A percentile compares a stretch with the other conserved stretches of the same genome.
These are phyloP conservation scores for Ypsolopha sequella DNA, from an alignment of 2,888 invertebrate genomes.

Conservation along the genomic window DNA sequence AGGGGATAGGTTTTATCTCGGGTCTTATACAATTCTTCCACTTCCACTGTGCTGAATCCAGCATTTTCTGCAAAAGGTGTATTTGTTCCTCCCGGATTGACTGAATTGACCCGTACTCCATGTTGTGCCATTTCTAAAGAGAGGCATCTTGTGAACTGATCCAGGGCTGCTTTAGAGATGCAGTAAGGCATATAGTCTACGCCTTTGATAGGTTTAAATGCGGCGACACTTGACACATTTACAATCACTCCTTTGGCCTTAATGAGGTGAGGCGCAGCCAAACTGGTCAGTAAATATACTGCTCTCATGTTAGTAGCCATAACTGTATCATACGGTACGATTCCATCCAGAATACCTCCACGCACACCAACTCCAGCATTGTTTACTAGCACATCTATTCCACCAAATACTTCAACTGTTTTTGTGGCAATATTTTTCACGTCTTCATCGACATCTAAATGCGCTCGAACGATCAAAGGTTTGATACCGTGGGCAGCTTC, in stretches of 20 bases:
- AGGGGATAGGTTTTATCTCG: slow-evolving; percentile 88
- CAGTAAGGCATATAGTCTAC: slow-evolving; percentile 88
- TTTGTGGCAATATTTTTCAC: slow-evolving; percentile 73
- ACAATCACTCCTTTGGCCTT: slow-evolving; percentile 86
- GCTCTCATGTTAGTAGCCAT: slow-evolving; percentile 89
- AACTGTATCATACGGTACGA: slow-evolving; percentile 85
- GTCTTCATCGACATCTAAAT: slow-evolving; percentile 77
- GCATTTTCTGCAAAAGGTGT: slow-evolving; percentile 74
- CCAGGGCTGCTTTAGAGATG: slow-evolving; percentile 92
- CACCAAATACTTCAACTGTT: slow-evolving; percentile 76
- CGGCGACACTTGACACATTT: slow-evolving; percentile 94
- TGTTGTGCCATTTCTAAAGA: slow-evolving; percentile 85
- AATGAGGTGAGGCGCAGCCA: slow-evolving; percentile 85
- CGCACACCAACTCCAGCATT: slow-evolving; percentile 85
- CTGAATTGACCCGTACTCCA: slow-evolving; percentile 87
- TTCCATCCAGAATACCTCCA: slow-evolving; percentile 83
- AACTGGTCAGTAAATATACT: slow-evolving; percentile 81
- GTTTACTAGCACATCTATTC: slow-evolving; percentile 84
- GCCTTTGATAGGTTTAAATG: slow-evolving; percentile 66
- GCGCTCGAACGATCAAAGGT: slow-evolving; percentile 73
- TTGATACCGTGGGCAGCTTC: slow-evolving; percentile 40
- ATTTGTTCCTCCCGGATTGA: slow-evolving; percentile 94
- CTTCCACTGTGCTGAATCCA: slow-evolving; percentile 75
- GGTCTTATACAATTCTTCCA: slow-evolving; percentile 78
- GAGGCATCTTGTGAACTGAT: slow-evolving; percentile 91